Base-by-base conservation (phyloP, 2,113 vertebrate species). In the Prunella himalayana region DNA sequence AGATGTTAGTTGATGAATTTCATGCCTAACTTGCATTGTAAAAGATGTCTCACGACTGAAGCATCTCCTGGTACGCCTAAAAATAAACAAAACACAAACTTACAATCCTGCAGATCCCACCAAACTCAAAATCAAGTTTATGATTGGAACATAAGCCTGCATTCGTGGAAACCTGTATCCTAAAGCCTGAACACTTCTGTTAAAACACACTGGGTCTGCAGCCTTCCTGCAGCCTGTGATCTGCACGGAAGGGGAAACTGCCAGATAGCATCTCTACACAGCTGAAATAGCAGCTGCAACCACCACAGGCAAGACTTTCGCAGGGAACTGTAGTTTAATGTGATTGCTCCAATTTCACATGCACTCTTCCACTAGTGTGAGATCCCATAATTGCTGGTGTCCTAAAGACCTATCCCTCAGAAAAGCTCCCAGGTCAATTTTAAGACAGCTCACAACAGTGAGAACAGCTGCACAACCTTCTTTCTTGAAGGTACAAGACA, bases 51-150 rank as follows among this genome's bases (percentile, higher is more conserved):
- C 83, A 53, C 69, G 83, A 86, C 63, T 41, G 72, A 82, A 76
- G 72, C 21, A 21, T 94, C 92, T 97, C 93, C 95, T 91, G 86
- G 82, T 57, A 87, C 51, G 80, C 94, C 98, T 98, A 94, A 82
- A 98, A 95, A 91, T 24, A 94, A 97, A 97, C 59, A 92, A 54
- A 94, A 28, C 41, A 84, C 51, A 92, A 63, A n/a, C 42, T 91
- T 89, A 90, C 11, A 94, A 39, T 69, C 64, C 71, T 10, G 30
- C 19, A 35, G 30, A 77, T 61, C 59, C 35, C 44, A 66, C 39
- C 56, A 41, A 69, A 70, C 82, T 75, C 50, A 73, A 90, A 66
- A 49, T 16, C 45, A 47, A 59, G 21, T 76, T 81, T 72, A 44
- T 18, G 31, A 50, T n/a, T 33, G 51, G 78, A 82, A 63, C 6